Conservation (phyloP, 2,797 vertebrate genomes). For the Muscicapa comitata region DNA sequence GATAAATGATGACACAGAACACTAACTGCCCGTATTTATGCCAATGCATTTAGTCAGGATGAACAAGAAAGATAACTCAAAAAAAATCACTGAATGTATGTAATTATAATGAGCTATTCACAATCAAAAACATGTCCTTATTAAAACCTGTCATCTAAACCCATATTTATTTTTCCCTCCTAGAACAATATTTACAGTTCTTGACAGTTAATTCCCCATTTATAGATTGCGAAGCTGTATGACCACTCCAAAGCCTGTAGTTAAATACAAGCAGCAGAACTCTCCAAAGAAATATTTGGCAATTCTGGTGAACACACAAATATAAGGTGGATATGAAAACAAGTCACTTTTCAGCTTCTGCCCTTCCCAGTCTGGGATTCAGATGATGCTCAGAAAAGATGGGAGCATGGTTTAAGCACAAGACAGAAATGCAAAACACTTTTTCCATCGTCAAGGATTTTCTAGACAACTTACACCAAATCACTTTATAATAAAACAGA, state of each 20-base stretch:
- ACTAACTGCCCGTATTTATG: constrained; percentile 17
- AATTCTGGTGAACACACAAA: not conserved
- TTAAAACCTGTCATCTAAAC: constrained; percentile 23
- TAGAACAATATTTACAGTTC: constrained; percentile 33
- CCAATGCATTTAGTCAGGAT: not conserved
- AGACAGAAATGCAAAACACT: not conserved
- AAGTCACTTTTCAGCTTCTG: not conserved
- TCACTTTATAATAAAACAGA: not conserved
- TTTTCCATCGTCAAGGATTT: not conserved
- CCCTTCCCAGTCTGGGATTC: not conserved
- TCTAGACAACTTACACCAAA: not conserved
- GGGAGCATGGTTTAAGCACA: not conserved
- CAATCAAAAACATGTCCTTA: constrained; percentile 20
- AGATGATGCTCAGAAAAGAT: not conserved
- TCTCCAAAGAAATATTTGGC: not conserved
- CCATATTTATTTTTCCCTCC: not conserved
- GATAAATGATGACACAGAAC: constrained; percentile 23
- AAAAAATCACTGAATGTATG: not conserved
- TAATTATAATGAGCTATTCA: constrained; percentile 22
- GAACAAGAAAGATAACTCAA: not conserved
- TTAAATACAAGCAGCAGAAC: not conserved
- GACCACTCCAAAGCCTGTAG: not conserved
- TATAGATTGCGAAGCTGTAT: not conserved
- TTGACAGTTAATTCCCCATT: constrained; percentile 25
- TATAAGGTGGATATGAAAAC: not conserved